Evolutionary conservation across 2,797 vertebrate genomes (phyloP).

Genomic region (Sebastes goodei): DNA sequence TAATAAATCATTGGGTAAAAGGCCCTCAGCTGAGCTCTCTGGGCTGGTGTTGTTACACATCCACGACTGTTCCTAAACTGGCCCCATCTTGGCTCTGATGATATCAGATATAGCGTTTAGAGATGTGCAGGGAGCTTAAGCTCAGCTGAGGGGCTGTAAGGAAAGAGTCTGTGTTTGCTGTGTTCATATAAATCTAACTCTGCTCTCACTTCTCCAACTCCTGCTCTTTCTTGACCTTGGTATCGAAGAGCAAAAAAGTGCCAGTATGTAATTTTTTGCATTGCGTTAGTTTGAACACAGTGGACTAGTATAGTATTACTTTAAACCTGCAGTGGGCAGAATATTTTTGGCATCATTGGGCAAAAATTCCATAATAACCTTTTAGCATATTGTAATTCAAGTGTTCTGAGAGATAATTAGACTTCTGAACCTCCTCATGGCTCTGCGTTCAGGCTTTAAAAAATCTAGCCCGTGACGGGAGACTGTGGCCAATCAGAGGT

Average conservation of each 20-base stretch:
- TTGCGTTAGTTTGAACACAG: not conserved
- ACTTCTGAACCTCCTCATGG: too few relatives aligned
- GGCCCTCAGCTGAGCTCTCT: conserved; percentile 35
- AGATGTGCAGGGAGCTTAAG: conserved; percentile 49
- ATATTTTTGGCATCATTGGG: too few relatives aligned
- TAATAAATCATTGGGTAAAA: conserved; percentile 67
- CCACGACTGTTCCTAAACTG: conserved; percentile 31
- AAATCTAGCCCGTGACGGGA: too few relatives aligned
- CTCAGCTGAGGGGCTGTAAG: conserved; percentile 16
- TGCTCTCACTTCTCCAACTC: not conserved
- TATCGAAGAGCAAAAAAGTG: not conserved
- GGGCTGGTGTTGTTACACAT: conserved; percentile 27
- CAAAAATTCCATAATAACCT: too few relatives aligned
- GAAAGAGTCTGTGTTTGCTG: not conserved
- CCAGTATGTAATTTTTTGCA: not conserved
- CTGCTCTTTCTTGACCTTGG: not conserved
- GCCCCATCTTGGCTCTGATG: conserved; percentile 37
- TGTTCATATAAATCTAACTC: conserved; percentile 10
- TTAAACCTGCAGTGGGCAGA: not conserved
- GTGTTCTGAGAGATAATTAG: accelerated
- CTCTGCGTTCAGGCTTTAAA: accelerated
- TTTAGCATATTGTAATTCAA: too few relatives aligned
- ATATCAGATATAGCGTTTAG: conserved; percentile 56
- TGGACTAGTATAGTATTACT: not conserved
- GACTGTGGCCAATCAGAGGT: too few relatives aligned